Conservation (phyloP, 2,888 invertebrate species). For the Yponomeuta evonymella region DNA sequence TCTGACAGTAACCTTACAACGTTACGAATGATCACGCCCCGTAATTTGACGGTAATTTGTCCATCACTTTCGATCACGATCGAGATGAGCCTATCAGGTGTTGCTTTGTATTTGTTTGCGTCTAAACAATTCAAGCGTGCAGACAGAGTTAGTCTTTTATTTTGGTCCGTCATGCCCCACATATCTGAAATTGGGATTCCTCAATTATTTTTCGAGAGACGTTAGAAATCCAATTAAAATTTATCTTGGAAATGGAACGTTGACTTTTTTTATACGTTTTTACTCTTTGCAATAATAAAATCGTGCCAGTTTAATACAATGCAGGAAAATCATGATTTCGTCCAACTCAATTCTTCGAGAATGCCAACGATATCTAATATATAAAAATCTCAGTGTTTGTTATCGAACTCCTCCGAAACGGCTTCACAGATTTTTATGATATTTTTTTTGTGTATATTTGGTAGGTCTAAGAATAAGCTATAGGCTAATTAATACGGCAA, state of each 20-base stretch:
- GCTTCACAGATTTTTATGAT: too few species aligned
- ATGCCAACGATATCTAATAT: not conserved
- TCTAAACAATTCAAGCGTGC: not conserved
- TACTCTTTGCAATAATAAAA: not conserved
- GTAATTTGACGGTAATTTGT: slow-evolving; percentile 4
- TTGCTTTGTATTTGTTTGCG: not conserved
- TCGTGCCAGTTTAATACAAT: not conserved
- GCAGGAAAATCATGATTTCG: slow-evolving; percentile 11
- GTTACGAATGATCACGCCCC: slow-evolving; percentile 5
- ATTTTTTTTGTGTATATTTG: too few species aligned
- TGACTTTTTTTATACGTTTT: not conserved
- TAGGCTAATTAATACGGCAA: too few species aligned
- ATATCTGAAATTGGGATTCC: not conserved
- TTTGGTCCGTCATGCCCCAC: not conserved
- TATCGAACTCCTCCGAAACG: too few species aligned
- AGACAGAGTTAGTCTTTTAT: not conserved
- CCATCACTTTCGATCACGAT: slow-evolving; percentile 3
- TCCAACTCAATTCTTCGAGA: not conserved
- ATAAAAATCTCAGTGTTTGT: too few species aligned
- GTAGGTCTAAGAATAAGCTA: too few species aligned
- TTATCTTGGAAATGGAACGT: not conserved
- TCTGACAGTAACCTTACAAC: slow-evolving; percentile 1
- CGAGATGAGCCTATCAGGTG: slow-evolving; percentile 1
- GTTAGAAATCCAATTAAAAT: not conserved
- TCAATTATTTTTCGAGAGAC: not conserved